Evolutionary conservation across 2,888 invertebrate genomes (phyloP), one percentile per base, ranked within the genome.

Genomic region (Halictus quadricinctus): DNA sequence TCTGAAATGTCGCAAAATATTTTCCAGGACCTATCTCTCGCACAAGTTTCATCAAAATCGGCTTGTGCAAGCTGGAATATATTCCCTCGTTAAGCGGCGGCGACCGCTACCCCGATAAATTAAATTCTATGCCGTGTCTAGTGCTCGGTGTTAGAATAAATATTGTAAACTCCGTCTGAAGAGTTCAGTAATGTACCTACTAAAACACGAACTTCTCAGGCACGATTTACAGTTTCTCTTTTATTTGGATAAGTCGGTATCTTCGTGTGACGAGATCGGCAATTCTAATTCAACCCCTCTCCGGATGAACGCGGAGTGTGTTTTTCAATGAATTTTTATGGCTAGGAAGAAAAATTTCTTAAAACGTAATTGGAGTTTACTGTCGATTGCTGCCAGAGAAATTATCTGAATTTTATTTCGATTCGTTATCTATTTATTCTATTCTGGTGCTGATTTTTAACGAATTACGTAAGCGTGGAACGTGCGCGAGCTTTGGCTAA

Each of bases 21-120:
- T 58, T 58, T 58, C 58, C n/a, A 58, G 58, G n/a, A n/a, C 58
- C 21, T 54, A 54, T 21, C 21, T 58, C n/a, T 58, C 58, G n/a
- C 54, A 58, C 58, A 58, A 58, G n/a, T 58, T 58, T 58, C n/a
- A 58, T n/a, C n/a, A 12, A n/a, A n/a, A n/a, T 58, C 58, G 54
- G 54, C 54, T 54, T 54, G 54, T 21, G 54, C 15, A 48, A 48
- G 48, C 13, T 48, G 15, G 15, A 15, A 48, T 48, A 15, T 15
- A 48, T 15, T 48, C 48, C 4, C 48, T 48, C 15, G 50, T 50
- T 50, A 50, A 18, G 21, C 7, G 54, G 0, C 54, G 2, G 2
- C 21, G 7, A 54, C 21, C 21, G 21, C 54, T 54, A 10, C 21
- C 21, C 2, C 21, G 54, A 54, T 54, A 21, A 21, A 54, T 54